These are phyloP conservation scores for Lasioglossum albipes DNA, from an alignment of 1,140 invertebrate species.

Conservation along the genomic window DNA sequence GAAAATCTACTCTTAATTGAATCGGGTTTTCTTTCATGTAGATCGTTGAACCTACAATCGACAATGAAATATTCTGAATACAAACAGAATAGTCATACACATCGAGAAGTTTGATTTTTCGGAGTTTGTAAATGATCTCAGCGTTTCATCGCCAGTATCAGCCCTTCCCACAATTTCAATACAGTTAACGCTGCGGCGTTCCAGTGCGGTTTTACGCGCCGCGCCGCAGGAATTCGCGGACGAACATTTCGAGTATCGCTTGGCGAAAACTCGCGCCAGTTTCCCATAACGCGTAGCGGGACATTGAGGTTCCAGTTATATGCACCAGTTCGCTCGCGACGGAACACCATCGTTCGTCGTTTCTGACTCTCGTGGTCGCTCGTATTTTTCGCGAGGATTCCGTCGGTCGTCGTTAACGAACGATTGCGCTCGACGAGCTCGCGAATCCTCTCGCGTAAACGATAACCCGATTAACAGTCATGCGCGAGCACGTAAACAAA, in stretches of 20 bases:
- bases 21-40: no score
- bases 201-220: background rate
- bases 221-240: background rate
- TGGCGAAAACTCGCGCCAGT: constrained; percentile 9
- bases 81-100: no score
- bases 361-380: background rate
- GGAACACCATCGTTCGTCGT: no score
- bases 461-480: constrained; percentile 8
- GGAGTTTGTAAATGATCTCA: no score
- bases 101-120: no score
- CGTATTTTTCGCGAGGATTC: background rate
- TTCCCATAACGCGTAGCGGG: constrained; percentile 50
- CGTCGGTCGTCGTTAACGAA: background rate
- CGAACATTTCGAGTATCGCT: constrained; percentile 20
- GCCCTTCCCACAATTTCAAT: background rate
- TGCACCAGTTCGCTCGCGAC: constrained; percentile 46
- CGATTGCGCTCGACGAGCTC: background rate
- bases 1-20: no score
- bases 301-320: constrained; percentile 53
- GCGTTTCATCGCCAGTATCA: no score
- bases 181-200: background rate
- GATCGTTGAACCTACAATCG: no score
- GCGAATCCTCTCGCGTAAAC: background rate
- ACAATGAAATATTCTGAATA: no score
- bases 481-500: background rate